phyloP scores from a whole-genome alignment of 2,797 vertebrate genomes.

The Fratercula arctica region DNA sequence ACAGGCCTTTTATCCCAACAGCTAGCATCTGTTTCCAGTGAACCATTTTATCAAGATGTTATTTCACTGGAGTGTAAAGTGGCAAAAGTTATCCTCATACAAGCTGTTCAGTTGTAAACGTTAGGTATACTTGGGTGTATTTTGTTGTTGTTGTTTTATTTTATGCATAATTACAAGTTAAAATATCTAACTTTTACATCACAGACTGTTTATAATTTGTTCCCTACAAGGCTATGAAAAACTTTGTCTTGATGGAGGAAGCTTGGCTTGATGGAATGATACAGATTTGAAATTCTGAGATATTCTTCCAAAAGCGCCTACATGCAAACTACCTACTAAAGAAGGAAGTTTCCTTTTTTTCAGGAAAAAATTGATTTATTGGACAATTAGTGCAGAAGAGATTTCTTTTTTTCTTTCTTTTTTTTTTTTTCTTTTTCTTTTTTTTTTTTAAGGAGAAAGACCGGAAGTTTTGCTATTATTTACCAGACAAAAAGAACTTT shows the following conservation, averaged over 20 bases:
- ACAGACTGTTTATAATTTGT: not conserved
- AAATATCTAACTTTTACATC: not conserved
- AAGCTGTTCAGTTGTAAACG: conserved; percentile 7
- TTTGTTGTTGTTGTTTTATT: not conserved
- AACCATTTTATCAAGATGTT: conserved; percentile 63
- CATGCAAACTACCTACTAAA: not conserved
- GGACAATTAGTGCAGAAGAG: not conserved
- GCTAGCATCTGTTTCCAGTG: conserved; percentile 64
- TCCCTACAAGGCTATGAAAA: not conserved
- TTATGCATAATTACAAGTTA: not conserved
- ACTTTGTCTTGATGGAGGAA: not conserved
- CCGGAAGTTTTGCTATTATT: not conserved
- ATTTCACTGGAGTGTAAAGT: conserved; percentile 59
- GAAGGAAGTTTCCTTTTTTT: not conserved
- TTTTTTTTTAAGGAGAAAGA: not conserved
- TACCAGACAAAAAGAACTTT: not conserved
- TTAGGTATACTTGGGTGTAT: not conserved
- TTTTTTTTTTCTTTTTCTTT: too few relatives aligned
- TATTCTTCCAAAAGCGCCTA: not conserved
- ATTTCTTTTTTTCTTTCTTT: too few relatives aligned
- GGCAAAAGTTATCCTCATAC: conserved; percentile 11
- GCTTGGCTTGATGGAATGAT: not conserved
- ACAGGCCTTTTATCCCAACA: conserved; percentile 38
- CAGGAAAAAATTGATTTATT: not conserved
- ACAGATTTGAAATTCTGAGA: not conserved